Evolutionary conservation across 2,797 vertebrate species (phyloP), one percentile per base, ranked within the genome.

Genomic region (Dermochelys coriacea): DNA sequence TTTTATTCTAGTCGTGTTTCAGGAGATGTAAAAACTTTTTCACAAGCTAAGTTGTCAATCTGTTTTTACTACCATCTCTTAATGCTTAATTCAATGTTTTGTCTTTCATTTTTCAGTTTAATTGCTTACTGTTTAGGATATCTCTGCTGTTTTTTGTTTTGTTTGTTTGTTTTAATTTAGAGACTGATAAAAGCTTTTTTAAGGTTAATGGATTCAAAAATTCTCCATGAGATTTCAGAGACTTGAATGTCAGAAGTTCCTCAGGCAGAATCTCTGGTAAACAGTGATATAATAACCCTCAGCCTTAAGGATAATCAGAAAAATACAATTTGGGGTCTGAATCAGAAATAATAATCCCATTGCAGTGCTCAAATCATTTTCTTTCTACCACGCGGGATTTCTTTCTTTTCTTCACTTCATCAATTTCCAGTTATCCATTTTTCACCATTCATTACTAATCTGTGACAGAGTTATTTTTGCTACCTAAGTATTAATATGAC

Each of bases 161-260:
- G 21, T 54, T 23, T 54, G 54, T 77, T 87, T 25, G 16, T 41
- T 68, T 71, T 90, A 89, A 64, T 93, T 82, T 57, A 75, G 89
- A 91, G 83, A 86, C 85, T 19, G 6, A 91, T 92, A 95, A 94
- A 95, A 91, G 45, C 82, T 80, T 88, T 68, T 93, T 93, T 97
- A 97, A 96, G 94, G 90, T 95, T 96, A 97, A 97, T 94, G 85
- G 91, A 93, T 96, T 87, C 88, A 95, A 92, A 95, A 94, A 92
- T 93, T 91, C 84, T 94, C 77, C 80, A 87, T 85, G 90, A 90
- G 51, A 94, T 95, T 94, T 84, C 85, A 82, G 84, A 93, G 82
- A 92, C 80, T 86, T 93, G 93, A 95, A 94, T 96, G 88, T 94
- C 93, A 95, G 89, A 93, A 57, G 78, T 91, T 95, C 84, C 88